phyloP scores from a whole-genome alignment of 2,797 vertebrate genomes.

The Sardinella longiceps region DNA sequence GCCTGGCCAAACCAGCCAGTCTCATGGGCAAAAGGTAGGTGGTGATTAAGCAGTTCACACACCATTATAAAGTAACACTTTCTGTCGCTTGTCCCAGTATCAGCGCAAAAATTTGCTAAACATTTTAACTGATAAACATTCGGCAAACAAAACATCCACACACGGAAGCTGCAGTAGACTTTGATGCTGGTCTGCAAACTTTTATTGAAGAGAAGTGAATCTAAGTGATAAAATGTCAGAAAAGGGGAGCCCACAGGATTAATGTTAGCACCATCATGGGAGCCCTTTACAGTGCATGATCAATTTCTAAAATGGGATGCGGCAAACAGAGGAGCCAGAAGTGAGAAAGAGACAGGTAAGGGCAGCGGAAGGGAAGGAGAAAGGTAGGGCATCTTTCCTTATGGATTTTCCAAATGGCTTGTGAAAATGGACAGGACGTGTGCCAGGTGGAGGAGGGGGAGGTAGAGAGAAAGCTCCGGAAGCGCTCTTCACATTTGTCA shows the following conservation, averaged over 20 bases:
- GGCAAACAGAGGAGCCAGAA: neutral
- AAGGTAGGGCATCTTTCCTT: neutral
- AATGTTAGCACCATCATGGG: no score
- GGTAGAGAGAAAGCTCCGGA: neutral
- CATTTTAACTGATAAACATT: no score
- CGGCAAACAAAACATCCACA: no score
- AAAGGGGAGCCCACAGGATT: no score
- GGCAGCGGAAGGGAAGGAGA: neutral
- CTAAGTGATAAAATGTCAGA: no score
- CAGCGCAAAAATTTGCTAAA: no score
- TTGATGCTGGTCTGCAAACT: no score
- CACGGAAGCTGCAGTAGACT: no score
- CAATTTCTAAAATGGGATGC: constrained; percentile 14
- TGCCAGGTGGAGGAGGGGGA: neutral
- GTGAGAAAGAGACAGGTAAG: neutral
- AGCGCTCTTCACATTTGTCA: neutral
- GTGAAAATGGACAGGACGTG: neutral
- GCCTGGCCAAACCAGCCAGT: constrained; percentile 69
- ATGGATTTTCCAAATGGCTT: neutral
- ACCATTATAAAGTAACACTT: no score
- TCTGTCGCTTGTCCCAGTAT: no score
- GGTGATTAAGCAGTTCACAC: neutral
- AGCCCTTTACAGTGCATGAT: neutral
- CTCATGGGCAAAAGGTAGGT: constrained; percentile 87
- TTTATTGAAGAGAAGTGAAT: no score